Percentiles rank a stretch among this genome's conserved stretches.
phyloP scores from a whole-genome alignment of 2,888 invertebrate genomes.

The Melanostoma mellinum region DNA sequence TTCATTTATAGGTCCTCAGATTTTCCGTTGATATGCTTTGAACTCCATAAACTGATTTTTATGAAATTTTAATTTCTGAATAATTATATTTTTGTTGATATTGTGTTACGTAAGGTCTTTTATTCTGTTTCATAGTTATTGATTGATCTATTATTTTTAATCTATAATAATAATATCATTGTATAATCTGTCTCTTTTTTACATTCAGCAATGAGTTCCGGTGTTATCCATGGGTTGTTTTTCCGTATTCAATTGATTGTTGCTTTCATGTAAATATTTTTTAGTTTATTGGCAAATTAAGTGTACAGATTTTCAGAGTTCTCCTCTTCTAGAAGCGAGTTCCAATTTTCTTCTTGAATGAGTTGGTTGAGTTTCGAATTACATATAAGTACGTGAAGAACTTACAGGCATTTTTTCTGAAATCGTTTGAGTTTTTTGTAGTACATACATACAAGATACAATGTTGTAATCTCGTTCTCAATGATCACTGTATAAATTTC shows the following conservation, averaged over 20 bases:
- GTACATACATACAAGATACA: no score
- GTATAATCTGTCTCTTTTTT: not conserved
- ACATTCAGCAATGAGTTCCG: constrained; percentile 5
- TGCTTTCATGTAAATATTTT: no score
- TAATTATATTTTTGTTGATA: no score
- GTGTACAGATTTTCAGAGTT: not conserved
- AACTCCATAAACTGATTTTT: no score
- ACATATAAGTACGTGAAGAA: not conserved
- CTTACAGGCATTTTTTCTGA: not conserved
- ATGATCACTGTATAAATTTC: not conserved
- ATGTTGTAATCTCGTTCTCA: constrained; percentile 5
- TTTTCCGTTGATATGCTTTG: no score
- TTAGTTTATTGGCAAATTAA: not conserved
- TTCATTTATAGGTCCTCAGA: no score
- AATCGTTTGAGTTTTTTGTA: not conserved
- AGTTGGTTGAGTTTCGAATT: constrained; percentile 1
- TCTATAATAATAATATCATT: no score
- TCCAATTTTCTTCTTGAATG: constrained; percentile 3
- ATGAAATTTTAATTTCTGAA: no score
- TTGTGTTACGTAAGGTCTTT: no score
- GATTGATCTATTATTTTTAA: no score
- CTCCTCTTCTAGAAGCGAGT: not conserved
- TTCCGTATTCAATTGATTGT: no score
- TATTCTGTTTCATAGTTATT: no score
- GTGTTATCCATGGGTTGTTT: not conserved